Conservation (phyloP, 2,797 vertebrate genomes). For the Pangasius sanitwongsei region DNA sequence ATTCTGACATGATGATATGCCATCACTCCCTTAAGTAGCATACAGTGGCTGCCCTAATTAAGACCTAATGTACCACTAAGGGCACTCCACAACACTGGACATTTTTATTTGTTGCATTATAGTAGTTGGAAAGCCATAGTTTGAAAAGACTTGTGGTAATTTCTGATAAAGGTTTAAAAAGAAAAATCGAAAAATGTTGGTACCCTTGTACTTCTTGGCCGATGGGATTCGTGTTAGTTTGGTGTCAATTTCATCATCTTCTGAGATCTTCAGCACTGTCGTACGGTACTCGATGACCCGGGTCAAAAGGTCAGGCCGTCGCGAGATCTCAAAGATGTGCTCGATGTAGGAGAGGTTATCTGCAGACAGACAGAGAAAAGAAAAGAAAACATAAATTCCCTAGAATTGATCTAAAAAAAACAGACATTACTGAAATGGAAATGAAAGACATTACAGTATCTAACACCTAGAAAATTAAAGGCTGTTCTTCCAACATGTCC, state of each 20-base stretch:
- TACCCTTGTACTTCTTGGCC: conserved; percentile 97
- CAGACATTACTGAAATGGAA: not conserved
- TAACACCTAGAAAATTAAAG: not conserved
- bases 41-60: not conserved
- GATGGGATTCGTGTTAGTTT: conserved; percentile 95
- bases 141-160: too few species aligned
- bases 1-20: not conserved
- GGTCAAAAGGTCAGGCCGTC: conserved; percentile 90
- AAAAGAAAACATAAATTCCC: not conserved
- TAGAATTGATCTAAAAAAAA: not conserved
- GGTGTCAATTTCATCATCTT: conserved; percentile 94
- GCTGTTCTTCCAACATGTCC: not conserved
- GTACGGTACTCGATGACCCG: conserved; percentile 93
- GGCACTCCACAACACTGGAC: not conserved
- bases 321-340: conserved; percentile 96
- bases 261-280: conserved; percentile 93
- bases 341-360: conserved; percentile 94
- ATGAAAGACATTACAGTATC: not conserved
- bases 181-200: not conserved
- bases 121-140: not conserved
- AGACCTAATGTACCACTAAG: not conserved
- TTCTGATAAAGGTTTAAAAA: not conserved
- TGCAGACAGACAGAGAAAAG: conserved; percentile 55
- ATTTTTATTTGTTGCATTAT: not conserved
- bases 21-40: not conserved